A percentile compares a stretch with the other conserved stretches of the same genome.
phyloP scores from a whole-genome alignment of 2,797 vertebrate genomes.

The Tarsius wallacei region DNA sequence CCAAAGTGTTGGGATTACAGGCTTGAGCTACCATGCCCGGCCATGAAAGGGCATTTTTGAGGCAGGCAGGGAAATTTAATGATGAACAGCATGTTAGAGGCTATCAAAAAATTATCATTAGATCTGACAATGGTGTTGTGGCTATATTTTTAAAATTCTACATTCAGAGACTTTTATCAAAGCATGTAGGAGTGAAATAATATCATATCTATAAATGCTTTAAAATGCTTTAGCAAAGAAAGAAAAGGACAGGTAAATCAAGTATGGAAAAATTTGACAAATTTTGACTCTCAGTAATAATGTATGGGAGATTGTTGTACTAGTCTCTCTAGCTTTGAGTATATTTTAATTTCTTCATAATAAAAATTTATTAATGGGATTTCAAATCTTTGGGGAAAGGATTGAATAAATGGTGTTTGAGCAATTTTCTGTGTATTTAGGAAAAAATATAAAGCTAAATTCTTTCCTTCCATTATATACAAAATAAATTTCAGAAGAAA shows the following conservation, averaged over 20 bases:
- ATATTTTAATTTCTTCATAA: conserved; percentile 30
- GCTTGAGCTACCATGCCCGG: no score
- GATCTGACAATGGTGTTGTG: not conserved
- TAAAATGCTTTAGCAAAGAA: not conserved
- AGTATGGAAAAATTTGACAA: not conserved
- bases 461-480: not conserved
- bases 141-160: not conserved
- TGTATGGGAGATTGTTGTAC: not conserved
- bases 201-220: not conserved
- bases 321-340: not conserved
- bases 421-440: not conserved
- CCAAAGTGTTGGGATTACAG: no score
- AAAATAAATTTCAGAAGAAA: conserved; percentile 34
- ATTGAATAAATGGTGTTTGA: not conserved
- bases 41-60: not conserved
- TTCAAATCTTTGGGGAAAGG: conserved; percentile 17
- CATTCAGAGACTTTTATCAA: not conserved
- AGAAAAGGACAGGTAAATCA: not conserved
- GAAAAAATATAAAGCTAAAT: not conserved
- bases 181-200: conserved; percentile 1
- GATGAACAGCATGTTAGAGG: not conserved
- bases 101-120: conserved; percentile 23
- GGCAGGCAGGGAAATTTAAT: not conserved
- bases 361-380: not conserved
- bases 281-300: not conserved